phyloP scores from a whole-genome alignment of 2,113 vertebrate species.

The Vanacampus margaritifer region DNA sequence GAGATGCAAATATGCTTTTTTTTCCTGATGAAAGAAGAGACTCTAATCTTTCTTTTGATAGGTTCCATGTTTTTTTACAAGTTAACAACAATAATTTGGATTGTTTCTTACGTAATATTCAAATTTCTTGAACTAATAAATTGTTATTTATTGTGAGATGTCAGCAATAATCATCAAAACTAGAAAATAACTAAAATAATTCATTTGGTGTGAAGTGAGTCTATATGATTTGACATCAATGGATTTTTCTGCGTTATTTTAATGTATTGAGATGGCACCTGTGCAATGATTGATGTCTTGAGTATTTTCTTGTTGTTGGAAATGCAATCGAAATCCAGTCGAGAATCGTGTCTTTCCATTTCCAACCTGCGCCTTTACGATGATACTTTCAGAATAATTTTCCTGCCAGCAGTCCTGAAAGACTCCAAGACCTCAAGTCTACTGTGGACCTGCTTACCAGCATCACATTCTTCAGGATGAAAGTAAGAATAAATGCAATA shows the following conservation, averaged over 20 bases:
- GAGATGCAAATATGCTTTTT: too few relatives aligned
- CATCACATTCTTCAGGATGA: constrained; percentile 99
- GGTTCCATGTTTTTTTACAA: too few relatives aligned
- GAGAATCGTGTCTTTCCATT: neutral
- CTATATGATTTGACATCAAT: neutral
- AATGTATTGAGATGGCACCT: neutral
- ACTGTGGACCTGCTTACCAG: constrained; percentile 97
- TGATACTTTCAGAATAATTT: constrained; percentile 86
- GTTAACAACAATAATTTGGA: too few relatives aligned
- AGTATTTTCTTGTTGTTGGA: neutral
- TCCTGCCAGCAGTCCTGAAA: constrained; percentile 93
- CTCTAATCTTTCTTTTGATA: too few relatives aligned
- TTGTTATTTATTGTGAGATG: too few relatives aligned
- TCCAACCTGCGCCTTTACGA: constrained; percentile 11
- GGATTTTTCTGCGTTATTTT: neutral
- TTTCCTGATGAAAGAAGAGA: too few relatives aligned
- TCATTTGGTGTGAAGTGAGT: neutral
- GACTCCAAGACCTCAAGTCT: constrained; percentile 96
- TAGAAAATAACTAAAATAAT: neutral
- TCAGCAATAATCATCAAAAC: neutral
- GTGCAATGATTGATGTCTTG: neutral
- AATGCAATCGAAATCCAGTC: neutral
- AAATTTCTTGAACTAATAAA: too few relatives aligned
- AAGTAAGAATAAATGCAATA: constrained; percentile 70
- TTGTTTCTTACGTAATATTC: too few relatives aligned